These are phyloP conservation scores for Trachelus iudaicus DNA, from an alignment of 2,888 invertebrate genomes.

Conservation along the genomic window DNA sequence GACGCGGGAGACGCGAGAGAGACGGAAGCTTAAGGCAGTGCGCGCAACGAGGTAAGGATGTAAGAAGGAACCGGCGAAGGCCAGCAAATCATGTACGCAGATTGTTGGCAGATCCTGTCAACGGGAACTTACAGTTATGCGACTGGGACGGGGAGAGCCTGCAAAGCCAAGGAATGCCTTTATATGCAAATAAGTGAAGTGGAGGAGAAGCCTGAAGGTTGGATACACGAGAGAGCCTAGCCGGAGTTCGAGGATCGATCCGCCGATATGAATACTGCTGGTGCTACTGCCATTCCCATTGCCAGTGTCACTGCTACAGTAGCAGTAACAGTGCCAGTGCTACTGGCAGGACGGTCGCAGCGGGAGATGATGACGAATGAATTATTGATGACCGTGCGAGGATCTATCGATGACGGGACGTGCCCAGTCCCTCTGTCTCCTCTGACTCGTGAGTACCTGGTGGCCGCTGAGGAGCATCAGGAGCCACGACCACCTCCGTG, in stretches of 20 bases:
- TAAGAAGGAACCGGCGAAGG: slow-evolving; percentile 32
- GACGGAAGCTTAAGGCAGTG: slow-evolving; percentile 3
- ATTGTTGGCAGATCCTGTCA: slow-evolving; percentile 65
- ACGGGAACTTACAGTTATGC: slow-evolving; percentile 63
- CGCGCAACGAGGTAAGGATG: slow-evolving; percentile 30
- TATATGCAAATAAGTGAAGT: slow-evolving; percentile 62
- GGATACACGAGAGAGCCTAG: slow-evolving; percentile 23
- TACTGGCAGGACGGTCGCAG: slow-evolving; percentile 3
- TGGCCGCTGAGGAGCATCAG: neutral
- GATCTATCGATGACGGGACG: slow-evolving; percentile 50
- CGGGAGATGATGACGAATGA: slow-evolving; percentile 57
- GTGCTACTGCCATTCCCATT: slow-evolving; percentile 29
- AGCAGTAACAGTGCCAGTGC: slow-evolving; percentile 3
- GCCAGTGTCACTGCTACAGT: neutral
- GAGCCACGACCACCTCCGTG: neutral
- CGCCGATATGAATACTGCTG: slow-evolving; percentile 54
- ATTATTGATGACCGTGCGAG: slow-evolving; percentile 58
- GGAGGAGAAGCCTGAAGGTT: slow-evolving; percentile 41
- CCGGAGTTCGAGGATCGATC: slow-evolving; percentile 53
- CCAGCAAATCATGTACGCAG: slow-evolving; percentile 59
- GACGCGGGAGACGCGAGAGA: neutral
- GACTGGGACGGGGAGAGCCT: slow-evolving; percentile 52
- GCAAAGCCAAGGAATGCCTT: slow-evolving; percentile 62
- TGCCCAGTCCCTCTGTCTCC: slow-evolving; percentile 22
- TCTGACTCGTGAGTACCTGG: neutral